A percentile compares a stretch with the other conserved stretches of the same genome.
These are phyloP conservation scores for Coendou prehensilis DNA, from an alignment of 2,797 vertebrate genomes.

Conservation along the genomic window DNA sequence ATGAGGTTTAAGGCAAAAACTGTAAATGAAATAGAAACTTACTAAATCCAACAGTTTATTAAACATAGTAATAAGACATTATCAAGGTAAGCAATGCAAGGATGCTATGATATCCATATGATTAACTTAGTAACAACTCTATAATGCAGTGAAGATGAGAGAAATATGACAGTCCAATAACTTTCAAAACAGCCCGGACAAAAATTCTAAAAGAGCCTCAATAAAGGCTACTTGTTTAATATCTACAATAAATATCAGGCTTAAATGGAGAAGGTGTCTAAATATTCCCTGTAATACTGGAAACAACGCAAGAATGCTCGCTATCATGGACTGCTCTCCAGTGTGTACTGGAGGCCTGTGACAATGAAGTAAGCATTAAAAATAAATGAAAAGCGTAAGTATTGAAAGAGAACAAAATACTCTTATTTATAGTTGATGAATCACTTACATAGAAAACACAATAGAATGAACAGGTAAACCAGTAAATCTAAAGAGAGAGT, in stretches of 20 bases:
- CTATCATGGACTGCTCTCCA: not conserved
- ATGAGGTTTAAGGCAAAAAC: not conserved
- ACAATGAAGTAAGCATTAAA: not conserved
- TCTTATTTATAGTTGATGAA: not conserved
- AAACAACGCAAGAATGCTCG: not conserved
- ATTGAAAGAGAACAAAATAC: not conserved
- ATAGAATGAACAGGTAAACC: not conserved
- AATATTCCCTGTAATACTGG: not conserved
- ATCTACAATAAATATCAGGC: not conserved
- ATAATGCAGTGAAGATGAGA: not conserved
- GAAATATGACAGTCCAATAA: not conserved
- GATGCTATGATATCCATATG: not conserved
- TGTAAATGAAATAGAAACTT: not conserved
- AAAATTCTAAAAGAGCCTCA: conserved; percentile 13
- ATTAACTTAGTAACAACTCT: not conserved
- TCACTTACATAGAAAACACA: conserved; percentile 7
- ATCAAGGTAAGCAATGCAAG: conserved; percentile 20
- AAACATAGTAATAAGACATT: not conserved
- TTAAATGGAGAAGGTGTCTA: not conserved
- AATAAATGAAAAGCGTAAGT: not conserved
- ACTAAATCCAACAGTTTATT: not conserved
- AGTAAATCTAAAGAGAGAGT: not conserved
- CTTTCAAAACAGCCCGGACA: not conserved
- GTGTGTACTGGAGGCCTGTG: not conserved
- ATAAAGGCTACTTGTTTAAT: not conserved